phyloP scores from a whole-genome alignment of 2,113 vertebrate species.

The Odocoileus virginianus region DNA sequence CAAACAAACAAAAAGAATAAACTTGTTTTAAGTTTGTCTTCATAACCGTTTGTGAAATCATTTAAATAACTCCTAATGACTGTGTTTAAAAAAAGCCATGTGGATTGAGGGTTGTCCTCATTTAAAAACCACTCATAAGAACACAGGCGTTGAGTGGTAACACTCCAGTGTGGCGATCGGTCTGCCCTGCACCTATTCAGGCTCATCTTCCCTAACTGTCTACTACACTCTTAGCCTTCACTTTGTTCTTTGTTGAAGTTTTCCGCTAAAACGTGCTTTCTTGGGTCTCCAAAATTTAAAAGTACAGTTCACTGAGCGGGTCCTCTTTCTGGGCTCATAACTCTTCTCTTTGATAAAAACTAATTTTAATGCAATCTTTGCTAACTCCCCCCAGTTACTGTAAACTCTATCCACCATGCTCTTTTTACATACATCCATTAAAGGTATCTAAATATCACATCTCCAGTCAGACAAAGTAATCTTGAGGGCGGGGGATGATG shows the following conservation, averaged over 20 bases:
- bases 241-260: not conserved
- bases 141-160: not conserved
- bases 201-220: not conserved
- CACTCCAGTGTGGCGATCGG: not conserved
- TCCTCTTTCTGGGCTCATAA: not conserved
- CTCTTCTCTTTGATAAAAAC: not conserved
- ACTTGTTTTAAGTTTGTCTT: not conserved
- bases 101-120: not conserved
- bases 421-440: not conserved
- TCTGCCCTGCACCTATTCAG: not conserved
- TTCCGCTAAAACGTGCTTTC: not conserved
- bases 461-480: not conserved
- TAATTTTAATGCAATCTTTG: not conserved
- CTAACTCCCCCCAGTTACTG: not conserved
- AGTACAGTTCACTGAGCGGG: not conserved
- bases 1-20: not conserved
- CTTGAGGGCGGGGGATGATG: not conserved
- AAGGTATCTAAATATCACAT: not conserved
- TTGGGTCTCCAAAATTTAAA: not conserved
- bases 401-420: not conserved
- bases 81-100: not conserved
- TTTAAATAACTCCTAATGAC: not conserved
- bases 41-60: not conserved
- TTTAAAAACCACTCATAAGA: not conserved
- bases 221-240: not conserved